phyloP scores from a whole-genome alignment of 2,113 vertebrate genomes.

The Turnix velox region DNA sequence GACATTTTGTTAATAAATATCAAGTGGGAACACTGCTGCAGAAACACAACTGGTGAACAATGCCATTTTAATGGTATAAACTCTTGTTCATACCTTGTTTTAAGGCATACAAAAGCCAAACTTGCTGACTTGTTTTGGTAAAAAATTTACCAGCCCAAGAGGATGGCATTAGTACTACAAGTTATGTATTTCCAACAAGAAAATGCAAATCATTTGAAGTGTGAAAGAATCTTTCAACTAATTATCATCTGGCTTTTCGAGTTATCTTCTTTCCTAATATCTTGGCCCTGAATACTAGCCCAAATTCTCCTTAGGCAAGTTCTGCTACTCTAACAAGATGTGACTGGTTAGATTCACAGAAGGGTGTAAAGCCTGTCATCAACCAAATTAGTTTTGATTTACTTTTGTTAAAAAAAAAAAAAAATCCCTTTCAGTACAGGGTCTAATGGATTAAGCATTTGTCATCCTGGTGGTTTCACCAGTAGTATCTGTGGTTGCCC shows the following conservation, averaged over 20 bases:
- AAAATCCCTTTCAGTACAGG: background rate
- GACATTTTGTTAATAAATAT: background rate
- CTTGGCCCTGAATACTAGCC: background rate
- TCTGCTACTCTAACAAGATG: conserved; percentile 5
- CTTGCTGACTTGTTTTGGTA: background rate
- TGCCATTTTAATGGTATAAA: background rate
- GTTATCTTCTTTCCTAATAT: background rate
- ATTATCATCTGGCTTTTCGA: background rate
- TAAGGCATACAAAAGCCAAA: background rate
- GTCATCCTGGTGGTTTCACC: background rate
- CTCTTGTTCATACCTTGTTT: background rate
- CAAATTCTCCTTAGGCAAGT: background rate
- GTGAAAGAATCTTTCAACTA: background rate
- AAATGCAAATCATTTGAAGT: background rate
- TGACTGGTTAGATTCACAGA: background rate
- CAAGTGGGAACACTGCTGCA: background rate
- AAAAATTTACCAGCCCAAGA: background rate
- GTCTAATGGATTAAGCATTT: background rate
- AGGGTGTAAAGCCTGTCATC: background rate
- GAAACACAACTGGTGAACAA: background rate
- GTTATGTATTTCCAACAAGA: background rate
- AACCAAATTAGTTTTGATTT: background rate
- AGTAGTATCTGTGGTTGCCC: background rate
- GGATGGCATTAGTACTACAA: background rate
- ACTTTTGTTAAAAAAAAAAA: background rate